Conservation (phyloP, 2,888 invertebrate genomes). For the Nasonia oneida region DNA sequence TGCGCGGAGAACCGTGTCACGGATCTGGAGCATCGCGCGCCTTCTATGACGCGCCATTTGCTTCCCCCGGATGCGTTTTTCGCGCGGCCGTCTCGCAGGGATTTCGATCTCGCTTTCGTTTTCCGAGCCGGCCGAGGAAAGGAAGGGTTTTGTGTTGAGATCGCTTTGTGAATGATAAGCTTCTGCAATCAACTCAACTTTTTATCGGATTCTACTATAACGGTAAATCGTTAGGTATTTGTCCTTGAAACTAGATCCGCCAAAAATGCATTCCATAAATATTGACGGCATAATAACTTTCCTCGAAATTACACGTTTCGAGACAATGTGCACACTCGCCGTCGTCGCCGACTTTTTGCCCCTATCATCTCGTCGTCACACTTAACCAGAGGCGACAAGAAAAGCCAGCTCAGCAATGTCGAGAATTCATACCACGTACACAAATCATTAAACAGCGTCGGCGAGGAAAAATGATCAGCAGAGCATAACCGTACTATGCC, state of each 20-base stretch:
- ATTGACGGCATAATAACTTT: neutral
- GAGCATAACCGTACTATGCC: neutral
- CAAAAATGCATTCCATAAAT: neutral
- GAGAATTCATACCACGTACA: neutral
- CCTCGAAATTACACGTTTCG: neutral
- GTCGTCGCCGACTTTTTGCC: conserved; percentile 10
- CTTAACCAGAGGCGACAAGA: conserved; percentile 11
- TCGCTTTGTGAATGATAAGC: neutral
- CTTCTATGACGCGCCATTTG: conserved; percentile 27
- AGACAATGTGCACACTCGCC: neutral
- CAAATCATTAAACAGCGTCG: neutral
- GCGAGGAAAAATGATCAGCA: conserved; percentile 9
- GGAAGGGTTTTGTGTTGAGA: neutral
- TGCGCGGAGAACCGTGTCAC: conserved; percentile 77
- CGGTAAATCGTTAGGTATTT: neutral
- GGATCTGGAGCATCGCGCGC: conserved; percentile 76
- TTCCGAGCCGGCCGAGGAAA: neutral
- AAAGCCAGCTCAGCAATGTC: neutral
- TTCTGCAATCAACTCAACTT: no score
- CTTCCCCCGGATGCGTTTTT: conserved; percentile 31
- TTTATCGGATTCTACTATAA: neutral
- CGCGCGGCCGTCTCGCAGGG: neutral
- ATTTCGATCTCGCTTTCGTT: conserved; percentile 49
- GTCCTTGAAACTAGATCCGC: no score
- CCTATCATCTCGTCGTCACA: conserved; percentile 6